Evolutionary conservation across 2,113 vertebrate species (phyloP).

Genomic region (Dinomys branickii): DNA sequence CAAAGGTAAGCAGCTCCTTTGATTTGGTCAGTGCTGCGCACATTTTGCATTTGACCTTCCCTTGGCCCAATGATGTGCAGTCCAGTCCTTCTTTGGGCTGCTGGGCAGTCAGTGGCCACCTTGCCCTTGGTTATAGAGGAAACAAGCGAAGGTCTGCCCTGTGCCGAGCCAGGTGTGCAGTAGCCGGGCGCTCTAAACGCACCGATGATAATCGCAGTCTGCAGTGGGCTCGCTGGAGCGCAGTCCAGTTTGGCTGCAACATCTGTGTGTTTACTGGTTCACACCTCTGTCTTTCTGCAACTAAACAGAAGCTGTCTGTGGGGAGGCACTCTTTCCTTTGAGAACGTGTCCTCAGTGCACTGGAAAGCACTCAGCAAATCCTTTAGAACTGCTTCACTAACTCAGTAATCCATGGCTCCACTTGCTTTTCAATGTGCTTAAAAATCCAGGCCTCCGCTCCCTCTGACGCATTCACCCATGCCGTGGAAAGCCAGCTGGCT

Average conservation of each 20-base stretch:
- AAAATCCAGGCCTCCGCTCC: background rate
- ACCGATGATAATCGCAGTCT: rapidly evolving
- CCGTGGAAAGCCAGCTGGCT: no score
- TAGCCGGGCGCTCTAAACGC: rapidly evolving
- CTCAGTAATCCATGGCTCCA: no score
- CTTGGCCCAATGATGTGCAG: background rate
- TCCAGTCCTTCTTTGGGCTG: no score
- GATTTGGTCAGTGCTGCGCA: background rate
- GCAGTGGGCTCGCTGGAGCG: background rate
- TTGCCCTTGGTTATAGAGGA: background rate
- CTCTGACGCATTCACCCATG: background rate
- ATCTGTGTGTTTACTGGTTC: background rate
- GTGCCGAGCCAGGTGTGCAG: background rate
- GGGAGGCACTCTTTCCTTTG: background rate
- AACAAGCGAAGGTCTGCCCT: background rate
- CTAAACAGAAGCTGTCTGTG: background rate
- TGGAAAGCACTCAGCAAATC: background rate
- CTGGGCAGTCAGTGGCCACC: background rate
- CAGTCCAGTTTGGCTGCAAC: background rate
- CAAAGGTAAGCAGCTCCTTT: background rate
- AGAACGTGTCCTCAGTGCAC: background rate
- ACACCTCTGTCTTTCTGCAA: background rate
- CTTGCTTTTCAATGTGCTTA: background rate
- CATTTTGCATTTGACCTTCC: background rate
- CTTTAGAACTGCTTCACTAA: background rate